These are phyloP conservation scores for Bombyx huttoni DNA, from an alignment of 2,888 invertebrate genomes.

Conservation along the genomic window DNA sequence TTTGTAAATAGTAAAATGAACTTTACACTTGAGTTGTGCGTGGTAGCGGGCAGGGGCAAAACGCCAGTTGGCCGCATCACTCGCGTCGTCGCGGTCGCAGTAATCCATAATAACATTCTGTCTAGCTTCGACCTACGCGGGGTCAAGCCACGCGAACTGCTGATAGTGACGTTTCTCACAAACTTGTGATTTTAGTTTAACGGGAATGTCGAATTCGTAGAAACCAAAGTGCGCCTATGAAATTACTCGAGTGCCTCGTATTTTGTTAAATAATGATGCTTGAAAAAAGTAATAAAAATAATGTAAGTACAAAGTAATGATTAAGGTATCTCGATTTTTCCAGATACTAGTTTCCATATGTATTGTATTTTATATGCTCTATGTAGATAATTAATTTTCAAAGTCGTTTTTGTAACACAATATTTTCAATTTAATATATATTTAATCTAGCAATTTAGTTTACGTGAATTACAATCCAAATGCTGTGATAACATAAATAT, in stretches of 20 bases:
- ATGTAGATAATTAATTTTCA: no score
- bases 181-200: background rate
- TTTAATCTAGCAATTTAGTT: no score
- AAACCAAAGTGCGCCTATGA: background rate
- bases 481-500: no score
- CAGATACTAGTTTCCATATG: no score
- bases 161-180: background rate
- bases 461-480: no score
- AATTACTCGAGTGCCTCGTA: background rate
- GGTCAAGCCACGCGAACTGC: slow-evolving; percentile 23
- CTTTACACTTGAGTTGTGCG: slow-evolving; percentile 52
- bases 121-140: slow-evolving; percentile 32
- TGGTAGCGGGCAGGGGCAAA: slow-evolving; percentile 49
- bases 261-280: background rate
- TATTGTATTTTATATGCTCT: no score
- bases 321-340: no score
- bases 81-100: slow-evolving; percentile 38
- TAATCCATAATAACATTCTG: slow-evolving; percentile 22
- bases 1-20: slow-evolving; percentile 40
- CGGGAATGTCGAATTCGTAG: background rate
- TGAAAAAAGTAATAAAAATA: background rate
- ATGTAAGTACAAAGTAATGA: background rate
- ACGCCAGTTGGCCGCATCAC: slow-evolving; percentile 63
- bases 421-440: no score
- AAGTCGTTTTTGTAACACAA: no score